phyloP scores from a whole-genome alignment of 1,140 invertebrate genomes.

The Macrocentrus cingulum region DNA sequence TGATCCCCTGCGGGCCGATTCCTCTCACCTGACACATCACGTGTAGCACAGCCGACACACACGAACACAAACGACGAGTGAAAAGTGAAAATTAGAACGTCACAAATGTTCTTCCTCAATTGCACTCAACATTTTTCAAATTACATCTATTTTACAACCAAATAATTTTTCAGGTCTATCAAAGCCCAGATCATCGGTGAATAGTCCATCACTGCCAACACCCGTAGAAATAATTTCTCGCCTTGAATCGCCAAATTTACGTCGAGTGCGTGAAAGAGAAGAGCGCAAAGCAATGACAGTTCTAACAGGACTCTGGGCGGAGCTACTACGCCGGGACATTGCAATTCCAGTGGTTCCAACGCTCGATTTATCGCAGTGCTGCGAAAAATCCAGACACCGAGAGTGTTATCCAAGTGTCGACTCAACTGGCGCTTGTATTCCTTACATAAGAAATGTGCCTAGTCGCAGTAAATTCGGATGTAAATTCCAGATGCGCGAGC shows the following conservation, averaged over 20 bases:
- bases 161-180: slow-evolving; percentile 59
- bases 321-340: slow-evolving; percentile 77
- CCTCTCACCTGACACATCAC: slow-evolving; percentile 3
- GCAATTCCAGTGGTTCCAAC: slow-evolving; percentile 66
- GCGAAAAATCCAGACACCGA: slow-evolving; percentile 43
- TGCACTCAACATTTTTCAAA: slow-evolving; percentile 1
- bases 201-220: slow-evolving; percentile 60
- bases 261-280: slow-evolving; percentile 39
- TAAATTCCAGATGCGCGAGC: slow-evolving; percentile 72
- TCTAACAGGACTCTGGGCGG: slow-evolving; percentile 78
- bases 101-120: slow-evolving; percentile 11
- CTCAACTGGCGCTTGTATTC: slow-evolving; percentile 60
- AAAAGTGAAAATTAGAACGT: slow-evolving; percentile 56
- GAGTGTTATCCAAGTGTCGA: slow-evolving; percentile 61
- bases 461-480: slow-evolving; percentile 67
- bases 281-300: slow-evolving; percentile 75
- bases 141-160: no score
- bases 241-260: slow-evolving; percentile 35
- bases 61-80: slow-evolving; percentile 36
- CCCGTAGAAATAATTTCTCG: slow-evolving; percentile 57
- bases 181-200: slow-evolving; percentile 61
- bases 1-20: slow-evolving; percentile 19
- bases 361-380: slow-evolving; percentile 38
- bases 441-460: slow-evolving; percentile 76
- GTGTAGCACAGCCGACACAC: neutral